Conservation (phyloP, 2,797 vertebrate species). For the Manis crassicaudata region DNA sequence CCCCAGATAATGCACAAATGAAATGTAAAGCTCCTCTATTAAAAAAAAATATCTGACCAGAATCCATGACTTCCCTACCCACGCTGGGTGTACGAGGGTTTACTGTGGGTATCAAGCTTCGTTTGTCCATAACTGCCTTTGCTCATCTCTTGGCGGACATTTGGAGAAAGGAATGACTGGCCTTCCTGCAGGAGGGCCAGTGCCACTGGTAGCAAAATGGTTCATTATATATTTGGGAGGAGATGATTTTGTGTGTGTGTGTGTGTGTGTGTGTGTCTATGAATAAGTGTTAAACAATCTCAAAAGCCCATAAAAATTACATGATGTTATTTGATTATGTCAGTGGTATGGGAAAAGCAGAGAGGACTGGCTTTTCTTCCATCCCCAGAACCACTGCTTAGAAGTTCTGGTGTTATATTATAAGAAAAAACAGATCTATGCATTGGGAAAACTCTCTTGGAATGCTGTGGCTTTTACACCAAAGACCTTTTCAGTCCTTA, state of each 20-base stretch:
- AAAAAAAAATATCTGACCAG: not conserved
- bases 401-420: not conserved
- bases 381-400: conserved; percentile 30
- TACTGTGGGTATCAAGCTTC: not conserved
- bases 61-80: not conserved
- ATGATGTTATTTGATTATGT: not conserved
- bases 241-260: not conserved
- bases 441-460: not conserved
- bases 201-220: conserved; percentile 43
- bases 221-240: not conserved
- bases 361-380: not conserved
- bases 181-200: not conserved
- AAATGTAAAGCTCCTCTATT: not conserved
- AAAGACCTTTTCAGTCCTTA: not conserved
- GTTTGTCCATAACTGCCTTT: not conserved
- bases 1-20: not conserved
- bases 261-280: not conserved
- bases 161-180: not conserved
- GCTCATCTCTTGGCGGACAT: not conserved
- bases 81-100: not conserved
- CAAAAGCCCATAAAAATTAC: not conserved
- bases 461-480: conserved; percentile 35
- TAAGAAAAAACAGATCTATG: not conserved
- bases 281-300: not conserved
- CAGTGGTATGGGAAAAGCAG: not conserved